Percentiles rank a stretch among this genome's conserved stretches.
phyloP scores from a whole-genome alignment of 2,113 vertebrate species.

The Sinocyclocheilus rhinocerous region DNA sequence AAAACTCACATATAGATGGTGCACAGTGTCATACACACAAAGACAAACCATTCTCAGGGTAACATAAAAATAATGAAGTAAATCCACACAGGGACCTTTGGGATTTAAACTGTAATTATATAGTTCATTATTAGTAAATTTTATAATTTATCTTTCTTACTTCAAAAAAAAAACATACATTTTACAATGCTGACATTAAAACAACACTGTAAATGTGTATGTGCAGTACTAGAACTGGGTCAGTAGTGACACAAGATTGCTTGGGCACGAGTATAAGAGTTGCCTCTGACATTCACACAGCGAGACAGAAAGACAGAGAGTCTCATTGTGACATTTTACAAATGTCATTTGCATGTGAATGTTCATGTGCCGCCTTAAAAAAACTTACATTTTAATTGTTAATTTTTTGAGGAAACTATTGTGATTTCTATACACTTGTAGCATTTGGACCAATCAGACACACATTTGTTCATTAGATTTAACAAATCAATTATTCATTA shows the following conservation, averaged over 20 bases:
- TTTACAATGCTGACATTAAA: background rate
- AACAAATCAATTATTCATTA: too few species aligned
- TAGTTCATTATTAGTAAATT: background rate
- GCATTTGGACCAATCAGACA: too few species aligned
- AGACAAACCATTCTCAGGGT: too few species aligned
- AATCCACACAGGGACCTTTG: too few species aligned
- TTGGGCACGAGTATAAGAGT: background rate
- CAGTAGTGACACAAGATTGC: constrained; percentile 49
- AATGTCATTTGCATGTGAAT: background rate
- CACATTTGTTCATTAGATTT: too few species aligned
- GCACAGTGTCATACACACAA: too few species aligned
- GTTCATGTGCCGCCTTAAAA: too few species aligned
- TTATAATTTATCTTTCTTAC: too few species aligned
- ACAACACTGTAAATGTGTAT: background rate
- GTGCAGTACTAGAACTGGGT: constrained; percentile 31
- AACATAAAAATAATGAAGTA: too few species aligned
- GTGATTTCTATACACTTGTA: background rate
- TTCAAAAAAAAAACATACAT: background rate
- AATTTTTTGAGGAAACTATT: background rate
- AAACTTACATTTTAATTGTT: background rate
- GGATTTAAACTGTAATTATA: background rate
- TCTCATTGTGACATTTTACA: too few species aligned
- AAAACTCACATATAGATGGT: too few species aligned
- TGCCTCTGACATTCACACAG: background rate
- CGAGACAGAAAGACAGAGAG: background rate